Conservation (phyloP, 2,888 invertebrate genomes). For the Cerastis leucographa region DNA sequence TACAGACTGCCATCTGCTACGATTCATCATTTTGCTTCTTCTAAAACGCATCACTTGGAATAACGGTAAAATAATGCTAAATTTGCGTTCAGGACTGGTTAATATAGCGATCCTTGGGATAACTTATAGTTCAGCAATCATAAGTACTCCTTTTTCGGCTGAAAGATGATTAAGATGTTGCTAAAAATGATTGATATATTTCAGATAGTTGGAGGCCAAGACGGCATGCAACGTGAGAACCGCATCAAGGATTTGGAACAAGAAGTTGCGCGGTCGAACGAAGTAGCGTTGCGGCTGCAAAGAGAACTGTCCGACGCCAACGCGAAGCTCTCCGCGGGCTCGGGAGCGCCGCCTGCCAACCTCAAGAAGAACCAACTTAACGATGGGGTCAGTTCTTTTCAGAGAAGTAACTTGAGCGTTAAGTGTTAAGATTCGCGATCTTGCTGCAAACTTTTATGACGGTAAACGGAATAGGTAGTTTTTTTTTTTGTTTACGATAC, state of each 20-base stretch:
- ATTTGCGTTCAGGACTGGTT: too few relatives aligned
- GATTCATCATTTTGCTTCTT: not conserved
- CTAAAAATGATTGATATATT: conserved; percentile 12
- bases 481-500: too few relatives aligned
- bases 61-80: not conserved
- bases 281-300: conserved; percentile 93
- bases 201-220: conserved; percentile 90
- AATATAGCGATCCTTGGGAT: not conserved
- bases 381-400: conserved; percentile 87
- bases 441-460: too few relatives aligned
- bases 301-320: conserved; percentile 93
- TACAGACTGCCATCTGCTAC: not conserved
- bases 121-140: not conserved
- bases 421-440: too few relatives aligned
- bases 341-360: conserved; percentile 82
- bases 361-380: conserved; percentile 91
- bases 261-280: conserved; percentile 95
- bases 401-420: too few relatives aligned
- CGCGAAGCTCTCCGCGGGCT: conserved; percentile 87
- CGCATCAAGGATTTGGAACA: conserved; percentile 96
- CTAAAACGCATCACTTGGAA: not conserved
- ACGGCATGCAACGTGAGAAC: conserved; percentile 91
- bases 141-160: not conserved
- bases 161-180: not conserved
- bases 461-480: too few relatives aligned